phyloP scores from a whole-genome alignment of 1,140 invertebrate genomes.

The Cardiocondyla obscurior region DNA sequence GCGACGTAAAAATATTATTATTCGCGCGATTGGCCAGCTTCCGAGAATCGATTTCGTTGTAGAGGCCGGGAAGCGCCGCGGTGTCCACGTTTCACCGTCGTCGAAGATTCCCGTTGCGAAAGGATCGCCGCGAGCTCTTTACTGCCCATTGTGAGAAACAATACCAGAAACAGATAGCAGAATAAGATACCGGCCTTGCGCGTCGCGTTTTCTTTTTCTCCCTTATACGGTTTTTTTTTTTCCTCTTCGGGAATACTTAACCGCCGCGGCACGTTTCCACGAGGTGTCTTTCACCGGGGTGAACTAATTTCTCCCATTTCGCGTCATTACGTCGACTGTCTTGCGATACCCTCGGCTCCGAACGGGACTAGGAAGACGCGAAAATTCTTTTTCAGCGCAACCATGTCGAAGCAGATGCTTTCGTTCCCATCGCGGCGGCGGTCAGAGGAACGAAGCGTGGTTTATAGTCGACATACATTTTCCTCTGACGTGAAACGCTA shows the following conservation, averaged over 20 bases:
- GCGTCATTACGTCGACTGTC: background rate
- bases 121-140: background rate
- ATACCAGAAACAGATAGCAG: background rate
- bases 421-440: slow-evolving; percentile 2
- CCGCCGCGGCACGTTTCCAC: background rate
- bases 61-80: background rate
- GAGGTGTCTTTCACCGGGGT: background rate
- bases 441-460: slow-evolving; percentile 19
- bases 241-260: too few relatives aligned
- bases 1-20: slow-evolving; percentile 43
- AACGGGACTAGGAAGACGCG: background rate
- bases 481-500: slow-evolving; percentile 42
- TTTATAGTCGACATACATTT: slow-evolving; percentile 53
- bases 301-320: background rate
- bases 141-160: slow-evolving; percentile 8
- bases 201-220: background rate
- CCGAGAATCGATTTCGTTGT: slow-evolving; percentile 18
- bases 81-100: background rate
- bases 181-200: background rate
- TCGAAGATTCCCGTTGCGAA: background rate
- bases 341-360: background rate
- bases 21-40: slow-evolving; percentile 52
- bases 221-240: background rate
- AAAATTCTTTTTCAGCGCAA: slow-evolving; percentile 9
- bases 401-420: slow-evolving; percentile 23